Evolutionary conservation across 2,797 vertebrate genomes (phyloP).

Genomic region (Megalops cyprinoides): DNA sequence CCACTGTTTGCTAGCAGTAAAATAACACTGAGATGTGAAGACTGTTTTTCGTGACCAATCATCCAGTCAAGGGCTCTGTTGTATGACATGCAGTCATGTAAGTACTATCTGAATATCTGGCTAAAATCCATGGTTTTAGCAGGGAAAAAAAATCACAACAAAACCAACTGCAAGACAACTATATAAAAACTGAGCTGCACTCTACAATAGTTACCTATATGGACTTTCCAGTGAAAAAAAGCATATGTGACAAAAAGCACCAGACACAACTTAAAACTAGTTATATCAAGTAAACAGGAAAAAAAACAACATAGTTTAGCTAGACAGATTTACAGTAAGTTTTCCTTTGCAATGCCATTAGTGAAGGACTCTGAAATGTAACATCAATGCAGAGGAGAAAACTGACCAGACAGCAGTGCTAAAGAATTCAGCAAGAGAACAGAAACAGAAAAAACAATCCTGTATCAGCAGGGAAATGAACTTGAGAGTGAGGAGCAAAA

Average conservation of each 20-base stretch:
- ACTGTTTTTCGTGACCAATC: no score
- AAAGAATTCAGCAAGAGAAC: background rate
- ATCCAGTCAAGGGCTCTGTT: background rate
- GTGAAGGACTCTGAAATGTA: background rate
- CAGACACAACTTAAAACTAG: no score
- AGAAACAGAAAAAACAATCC: background rate
- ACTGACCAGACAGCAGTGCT: background rate
- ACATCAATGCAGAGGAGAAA: background rate
- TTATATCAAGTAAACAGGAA: background rate
- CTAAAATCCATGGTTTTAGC: background rate
- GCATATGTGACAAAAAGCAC: no score
- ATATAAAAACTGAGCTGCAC: no score
- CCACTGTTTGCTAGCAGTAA: no score
- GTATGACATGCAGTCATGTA: background rate
- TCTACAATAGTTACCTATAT: no score
- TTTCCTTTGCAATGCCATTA: background rate
- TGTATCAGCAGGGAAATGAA: background rate
- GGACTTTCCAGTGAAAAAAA: no score
- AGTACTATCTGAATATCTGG: background rate
- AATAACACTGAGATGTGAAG: no score
- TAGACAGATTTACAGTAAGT: background rate
- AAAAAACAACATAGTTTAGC: background rate
- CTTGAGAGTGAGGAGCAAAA: background rate
- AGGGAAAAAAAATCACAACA: background rate
- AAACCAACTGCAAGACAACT: no score